phyloP scores from a whole-genome alignment of 1,140 invertebrate species.

The Lepidurus couesii region DNA sequence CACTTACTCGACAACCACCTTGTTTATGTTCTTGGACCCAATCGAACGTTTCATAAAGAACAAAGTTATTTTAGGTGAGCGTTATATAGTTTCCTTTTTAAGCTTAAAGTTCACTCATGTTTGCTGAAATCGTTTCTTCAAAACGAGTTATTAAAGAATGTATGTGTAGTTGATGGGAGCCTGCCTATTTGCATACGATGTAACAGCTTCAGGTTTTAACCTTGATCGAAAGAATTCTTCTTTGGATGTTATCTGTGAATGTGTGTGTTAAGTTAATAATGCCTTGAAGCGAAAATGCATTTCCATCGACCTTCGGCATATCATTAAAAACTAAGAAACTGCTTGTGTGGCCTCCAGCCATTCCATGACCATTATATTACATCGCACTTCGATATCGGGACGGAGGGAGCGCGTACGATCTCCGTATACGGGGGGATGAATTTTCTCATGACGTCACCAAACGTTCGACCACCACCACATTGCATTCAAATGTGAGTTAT shows the following conservation, averaged over 20 bases:
- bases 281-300: neutral
- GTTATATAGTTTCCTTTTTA: neutral
- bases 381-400: conserved; percentile 7
- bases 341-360: neutral
- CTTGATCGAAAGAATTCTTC: neutral
- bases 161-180: neutral
- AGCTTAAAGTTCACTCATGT: neutral
- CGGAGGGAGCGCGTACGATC: neutral
- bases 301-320: conserved; percentile 1
- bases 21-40: neutral
- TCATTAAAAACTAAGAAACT: conserved; percentile 1
- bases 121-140: neutral
- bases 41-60: neutral
- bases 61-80: neutral
- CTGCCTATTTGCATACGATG: neutral
- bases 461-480: conserved; percentile 8
- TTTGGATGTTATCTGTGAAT: neutral
- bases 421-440: neutral
- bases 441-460: neutral
- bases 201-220: neutral
- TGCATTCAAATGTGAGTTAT: conserved; percentile 14
- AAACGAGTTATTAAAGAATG: neutral
- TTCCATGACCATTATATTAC: neutral
- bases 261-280: conserved; percentile 15
- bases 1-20: neutral